Evolutionary conservation across 2,113 vertebrate species (phyloP).

Genomic region (Felis catus): DNA sequence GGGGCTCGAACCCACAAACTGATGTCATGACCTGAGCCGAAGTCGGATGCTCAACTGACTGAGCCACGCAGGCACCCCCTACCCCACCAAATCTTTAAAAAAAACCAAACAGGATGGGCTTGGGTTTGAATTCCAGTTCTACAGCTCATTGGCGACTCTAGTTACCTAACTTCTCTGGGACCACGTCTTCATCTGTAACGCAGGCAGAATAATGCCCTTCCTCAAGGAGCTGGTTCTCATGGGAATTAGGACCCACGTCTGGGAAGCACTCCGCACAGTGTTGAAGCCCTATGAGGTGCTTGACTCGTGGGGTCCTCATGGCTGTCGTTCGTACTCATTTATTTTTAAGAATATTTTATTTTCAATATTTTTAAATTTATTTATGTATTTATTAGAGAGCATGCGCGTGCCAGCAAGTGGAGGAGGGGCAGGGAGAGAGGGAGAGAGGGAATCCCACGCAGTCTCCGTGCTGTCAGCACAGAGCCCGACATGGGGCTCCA

Average conservation of each 20-base stretch:
- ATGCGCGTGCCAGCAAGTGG: no score
- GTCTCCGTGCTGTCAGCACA: neutral
- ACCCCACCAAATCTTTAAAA: no score
- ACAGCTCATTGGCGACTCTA: neutral
- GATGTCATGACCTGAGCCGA: no score
- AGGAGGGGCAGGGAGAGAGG: neutral
- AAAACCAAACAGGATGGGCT: neutral
- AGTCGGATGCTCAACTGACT: no score
- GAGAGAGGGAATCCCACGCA: neutral
- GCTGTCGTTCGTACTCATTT: neutral
- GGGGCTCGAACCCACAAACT: no score
- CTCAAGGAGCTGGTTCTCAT: neutral
- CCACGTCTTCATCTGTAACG: neutral
- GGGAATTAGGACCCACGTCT: neutral
- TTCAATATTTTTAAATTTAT: no score
- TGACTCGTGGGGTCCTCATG: neutral
- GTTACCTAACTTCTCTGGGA: neutral
- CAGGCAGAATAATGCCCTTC: neutral
- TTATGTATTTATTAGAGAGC: neutral
- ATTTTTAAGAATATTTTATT: neutral
- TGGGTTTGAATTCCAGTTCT: neutral
- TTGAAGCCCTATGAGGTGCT: neutral
- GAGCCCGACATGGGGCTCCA: neutral
- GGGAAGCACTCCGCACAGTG: neutral
- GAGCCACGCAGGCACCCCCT: no score